Evolutionary conservation across 2,888 invertebrate species (phyloP).

Genomic region (Dysmachus trigonus): DNA sequence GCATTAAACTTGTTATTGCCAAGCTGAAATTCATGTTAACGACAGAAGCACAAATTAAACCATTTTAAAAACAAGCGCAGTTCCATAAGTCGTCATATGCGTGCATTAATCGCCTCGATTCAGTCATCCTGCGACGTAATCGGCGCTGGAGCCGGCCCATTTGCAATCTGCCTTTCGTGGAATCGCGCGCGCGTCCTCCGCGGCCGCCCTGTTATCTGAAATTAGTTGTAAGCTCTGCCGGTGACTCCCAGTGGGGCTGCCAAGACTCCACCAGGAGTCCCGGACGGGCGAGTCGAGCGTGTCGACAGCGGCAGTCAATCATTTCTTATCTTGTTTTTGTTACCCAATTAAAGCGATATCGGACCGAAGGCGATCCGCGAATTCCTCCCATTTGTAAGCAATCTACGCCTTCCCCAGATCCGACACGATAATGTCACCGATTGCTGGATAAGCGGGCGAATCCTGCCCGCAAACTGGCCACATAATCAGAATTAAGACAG

Average conservation of each 20-base stretch:
- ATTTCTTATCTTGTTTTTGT: constrained; percentile 33
- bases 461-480: neutral
- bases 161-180: neutral
- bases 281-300: neutral
- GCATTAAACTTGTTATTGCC: neutral
- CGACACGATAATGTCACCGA: constrained; percentile 17
- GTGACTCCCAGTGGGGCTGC: neutral
- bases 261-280: constrained; percentile 11
- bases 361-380: neutral
- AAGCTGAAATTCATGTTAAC: neutral
- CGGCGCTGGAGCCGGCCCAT: neutral
- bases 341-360: constrained; percentile 35
- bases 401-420: neutral
- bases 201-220: constrained; percentile 26
- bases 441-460: neutral
- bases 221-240: neutral
- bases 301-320: constrained; percentile 17
- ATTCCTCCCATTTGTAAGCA: neutral
- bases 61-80: neutral
- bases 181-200: neutral
- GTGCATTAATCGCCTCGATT: neutral
- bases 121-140: neutral
- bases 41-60: neutral
- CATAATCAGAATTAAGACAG: neutral
- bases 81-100: neutral